Evolutionary conservation across 2,113 vertebrate genomes (phyloP), one percentile per base, ranked within the genome.

Genomic region (Daphoenositta chrysoptera): DNA sequence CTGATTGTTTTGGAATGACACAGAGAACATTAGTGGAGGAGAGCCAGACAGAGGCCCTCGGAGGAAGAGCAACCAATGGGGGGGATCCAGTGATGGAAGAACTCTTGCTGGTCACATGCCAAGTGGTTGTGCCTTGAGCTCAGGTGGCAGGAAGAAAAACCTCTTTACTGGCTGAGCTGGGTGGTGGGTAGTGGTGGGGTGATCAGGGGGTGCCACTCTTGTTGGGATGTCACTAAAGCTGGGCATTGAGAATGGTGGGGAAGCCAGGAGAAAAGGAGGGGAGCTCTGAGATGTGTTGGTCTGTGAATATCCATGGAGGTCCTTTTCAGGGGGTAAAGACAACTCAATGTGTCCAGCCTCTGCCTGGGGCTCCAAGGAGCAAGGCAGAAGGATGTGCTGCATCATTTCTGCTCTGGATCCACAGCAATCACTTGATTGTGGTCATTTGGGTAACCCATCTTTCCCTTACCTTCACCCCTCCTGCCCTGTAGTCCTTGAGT

Each of bases 1-100:
- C 78, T 97, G 95, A 96, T 96, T 28, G 84, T 83, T 96, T 95
- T 5, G 18, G 90, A 65, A 91, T 95, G 93, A 91, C 70, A 72
- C 53, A 37, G 54, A 90, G 61, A 94, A 65, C 63, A 40, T 89
- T 83, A 69, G 89, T 97, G 94, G 95, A 96, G 91, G 76, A 80
- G 66, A 95, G 94, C 94, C 95, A 97, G 89, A 45, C 70, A 73
- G 87, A 50, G 91, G 93, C 53, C 91, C 70, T 18, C 4, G 1
- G 39, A 91, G 61, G 75, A 87, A 1, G 2, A 85, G 61, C 40
- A 56, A 8, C 18, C 0, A 4, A 23, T 64, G 79, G 70, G 70
- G 79, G 70, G 70, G 65, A 82, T 65, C 18, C 21, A 37, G n/a
- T 24, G 61, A 51, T 53, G 61, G 65, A 31, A 87, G 79, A 89